A percentile compares a stretch with the other conserved stretches of the same genome.
Conservation (phyloP, 2,113 vertebrate species). For the Hassar affinis region DNA sequence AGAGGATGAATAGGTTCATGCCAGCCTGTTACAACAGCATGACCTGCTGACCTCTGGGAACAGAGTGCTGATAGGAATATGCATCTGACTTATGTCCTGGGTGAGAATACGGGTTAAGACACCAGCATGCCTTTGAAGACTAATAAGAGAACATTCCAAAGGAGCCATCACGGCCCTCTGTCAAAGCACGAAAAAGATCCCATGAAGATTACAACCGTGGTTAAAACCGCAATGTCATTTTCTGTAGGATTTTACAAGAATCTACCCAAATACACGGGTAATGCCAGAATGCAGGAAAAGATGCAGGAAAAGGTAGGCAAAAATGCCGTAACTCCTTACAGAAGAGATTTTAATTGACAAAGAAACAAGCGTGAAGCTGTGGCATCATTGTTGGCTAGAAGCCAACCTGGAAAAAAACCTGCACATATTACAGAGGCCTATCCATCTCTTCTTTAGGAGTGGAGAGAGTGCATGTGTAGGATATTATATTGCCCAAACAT, state of each 20-base stretch:
- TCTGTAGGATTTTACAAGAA: not conserved
- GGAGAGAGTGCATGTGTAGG: not conserved
- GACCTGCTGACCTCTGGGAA: slow-evolving; percentile 34
- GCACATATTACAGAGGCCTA: not conserved
- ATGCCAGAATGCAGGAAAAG: not conserved
- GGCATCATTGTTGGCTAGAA: slow-evolving; percentile 11
- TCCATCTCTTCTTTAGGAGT: not conserved
- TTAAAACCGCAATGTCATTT: not conserved
- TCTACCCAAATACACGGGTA: not conserved
- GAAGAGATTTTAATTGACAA: not conserved
- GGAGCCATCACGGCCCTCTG: not conserved
- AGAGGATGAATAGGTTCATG: slow-evolving; percentile 22
- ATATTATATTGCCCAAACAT: not conserved
- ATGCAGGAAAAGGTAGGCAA: not conserved
- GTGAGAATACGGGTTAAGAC: slow-evolving; percentile 2
- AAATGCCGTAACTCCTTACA: not conserved
- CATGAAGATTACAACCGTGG: slow-evolving; percentile 4
- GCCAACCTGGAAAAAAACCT: not conserved
- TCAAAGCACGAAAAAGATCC: slow-evolving; percentile 3
- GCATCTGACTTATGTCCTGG: slow-evolving; percentile 34
- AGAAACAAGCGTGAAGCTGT: not conserved
- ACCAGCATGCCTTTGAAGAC: slow-evolving; percentile 23
- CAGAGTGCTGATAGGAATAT: slow-evolving; percentile 38
- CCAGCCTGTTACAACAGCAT: slow-evolving; percentile 14
- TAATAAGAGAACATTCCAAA: slow-evolving; percentile 33